These are phyloP conservation scores for Scaptomyza flava DNA, from an alignment of 2,888 invertebrate species.

Conservation along the genomic window DNA sequence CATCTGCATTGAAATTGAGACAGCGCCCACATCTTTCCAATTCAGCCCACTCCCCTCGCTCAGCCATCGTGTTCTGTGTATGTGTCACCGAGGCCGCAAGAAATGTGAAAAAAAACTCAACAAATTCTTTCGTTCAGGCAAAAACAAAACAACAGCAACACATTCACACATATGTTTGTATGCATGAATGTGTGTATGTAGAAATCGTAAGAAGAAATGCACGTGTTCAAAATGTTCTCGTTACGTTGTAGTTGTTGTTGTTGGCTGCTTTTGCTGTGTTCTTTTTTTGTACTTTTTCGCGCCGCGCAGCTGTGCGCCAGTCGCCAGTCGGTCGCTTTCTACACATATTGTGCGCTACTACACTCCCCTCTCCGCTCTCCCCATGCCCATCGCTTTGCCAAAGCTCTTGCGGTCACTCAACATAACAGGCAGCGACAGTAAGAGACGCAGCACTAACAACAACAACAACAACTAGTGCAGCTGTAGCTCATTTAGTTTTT, in stretches of 20 bases:
- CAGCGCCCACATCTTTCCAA: constrained; percentile 40
- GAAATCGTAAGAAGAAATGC: constrained; percentile 70
- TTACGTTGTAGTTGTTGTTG: constrained; percentile 55
- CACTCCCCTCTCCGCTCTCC: constrained; percentile 7
- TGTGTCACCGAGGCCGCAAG: constrained; percentile 70
- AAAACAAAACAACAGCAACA: constrained; percentile 9
- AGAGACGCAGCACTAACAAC: constrained; percentile 31
- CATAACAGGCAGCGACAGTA: constrained; percentile 60
- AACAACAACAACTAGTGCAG: constrained; percentile 13
- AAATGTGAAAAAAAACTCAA: constrained; percentile 24
- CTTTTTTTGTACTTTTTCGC: constrained; percentile 62
- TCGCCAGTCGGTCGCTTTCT: constrained; percentile 77
- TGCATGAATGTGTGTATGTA: constrained; percentile 5
- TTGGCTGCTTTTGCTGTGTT: constrained; percentile 47
- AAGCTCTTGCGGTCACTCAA: constrained; percentile 63
- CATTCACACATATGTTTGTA: constrained; percentile 16
- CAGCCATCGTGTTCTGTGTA: constrained; percentile 22
- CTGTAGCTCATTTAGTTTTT: constrained; percentile 48
- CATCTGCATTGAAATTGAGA: constrained; percentile 61
- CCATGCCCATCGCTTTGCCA: constrained; percentile 14
- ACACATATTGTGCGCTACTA: constrained; percentile 53
- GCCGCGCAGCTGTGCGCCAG: constrained; percentile 78
- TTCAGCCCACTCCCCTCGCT: constrained; percentile 3
- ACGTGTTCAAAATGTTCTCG: constrained; percentile 77
- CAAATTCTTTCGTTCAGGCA: constrained; percentile 66